Conservation (phyloP, 2,888 invertebrate species). For the Cactoblastis cactorum region DNA sequence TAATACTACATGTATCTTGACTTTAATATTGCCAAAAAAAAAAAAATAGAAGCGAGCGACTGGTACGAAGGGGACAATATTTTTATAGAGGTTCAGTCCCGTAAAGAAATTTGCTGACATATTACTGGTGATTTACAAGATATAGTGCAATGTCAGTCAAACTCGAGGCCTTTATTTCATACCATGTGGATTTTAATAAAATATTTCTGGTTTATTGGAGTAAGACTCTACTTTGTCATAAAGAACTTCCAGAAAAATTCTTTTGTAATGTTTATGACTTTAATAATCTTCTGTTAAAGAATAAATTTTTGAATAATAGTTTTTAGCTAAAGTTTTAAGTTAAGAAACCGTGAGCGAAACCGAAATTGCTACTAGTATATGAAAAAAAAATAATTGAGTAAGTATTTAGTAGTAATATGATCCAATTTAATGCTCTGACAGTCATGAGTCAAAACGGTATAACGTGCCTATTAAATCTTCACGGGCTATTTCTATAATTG, state of each 20-base stretch:
- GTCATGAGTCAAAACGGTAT: neutral
- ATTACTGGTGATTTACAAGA: conserved; percentile 58
- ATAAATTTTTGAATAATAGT: no score
- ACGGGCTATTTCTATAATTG: conserved; percentile 10
- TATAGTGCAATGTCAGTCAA: conserved; percentile 36
- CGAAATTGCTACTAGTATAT: no score
- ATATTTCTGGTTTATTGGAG: neutral
- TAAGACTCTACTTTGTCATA: neutral
- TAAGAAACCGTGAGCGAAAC: no score
- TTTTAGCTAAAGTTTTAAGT: no score
- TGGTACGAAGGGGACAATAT: conserved; percentile 27
- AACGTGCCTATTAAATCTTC: conserved; percentile 1
- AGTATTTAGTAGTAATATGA: neutral
- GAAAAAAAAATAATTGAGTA: no score
- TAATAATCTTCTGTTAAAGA: no score
- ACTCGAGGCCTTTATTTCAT: conserved; percentile 23
- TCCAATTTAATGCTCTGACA: neutral
- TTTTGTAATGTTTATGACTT: no score
- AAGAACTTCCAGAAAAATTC: neutral
- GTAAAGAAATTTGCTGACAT: conserved; percentile 60
- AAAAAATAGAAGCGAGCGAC: conserved; percentile 2
- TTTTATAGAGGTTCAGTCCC: conserved; percentile 32
- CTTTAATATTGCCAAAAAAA: neutral
- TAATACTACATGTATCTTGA: no score
- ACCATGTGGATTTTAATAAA: conserved; percentile 5